phyloP scores from a whole-genome alignment of 1,140 invertebrate species.

The Brachionus paranguensis region DNA sequence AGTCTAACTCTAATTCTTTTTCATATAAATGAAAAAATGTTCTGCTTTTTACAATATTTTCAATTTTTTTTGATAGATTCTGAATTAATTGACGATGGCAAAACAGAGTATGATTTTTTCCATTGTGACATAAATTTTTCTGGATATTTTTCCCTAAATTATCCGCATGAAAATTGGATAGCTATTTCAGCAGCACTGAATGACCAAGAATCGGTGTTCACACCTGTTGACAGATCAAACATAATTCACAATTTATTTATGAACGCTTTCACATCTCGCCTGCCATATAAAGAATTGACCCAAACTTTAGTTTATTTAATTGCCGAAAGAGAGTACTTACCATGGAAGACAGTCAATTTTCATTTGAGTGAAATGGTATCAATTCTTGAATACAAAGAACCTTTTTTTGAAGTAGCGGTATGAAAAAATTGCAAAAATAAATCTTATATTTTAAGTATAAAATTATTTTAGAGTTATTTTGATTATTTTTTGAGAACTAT shows the following conservation, averaged over 20 bases:
- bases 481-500: constrained; percentile 29
- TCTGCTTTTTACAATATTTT: too few relatives aligned
- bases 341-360: constrained; percentile 22
- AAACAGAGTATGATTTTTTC: not conserved
- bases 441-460: not conserved
- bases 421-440: not conserved
- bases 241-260: constrained; percentile 30
- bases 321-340: not conserved
- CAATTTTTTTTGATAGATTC: not conserved
- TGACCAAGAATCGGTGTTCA: not conserved
- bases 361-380: constrained; percentile 18
- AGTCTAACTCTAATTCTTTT: too few relatives aligned
- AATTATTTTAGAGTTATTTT: constrained; percentile 9
- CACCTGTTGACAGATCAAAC: not conserved
- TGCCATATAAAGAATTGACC: not conserved
- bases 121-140: constrained; percentile 22
- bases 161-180: not conserved
- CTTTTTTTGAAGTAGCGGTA: constrained; percentile 29
- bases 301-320: not conserved
- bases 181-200: not conserved
- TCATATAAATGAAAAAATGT: too few relatives aligned
- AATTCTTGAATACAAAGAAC: constrained; percentile 11
- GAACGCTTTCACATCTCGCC: not conserved
- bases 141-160: constrained; percentile 12
- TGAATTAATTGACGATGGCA: not conserved